Conservation (phyloP, 2,797 vertebrate genomes). For the Eupleurogrammus muticus region DNA sequence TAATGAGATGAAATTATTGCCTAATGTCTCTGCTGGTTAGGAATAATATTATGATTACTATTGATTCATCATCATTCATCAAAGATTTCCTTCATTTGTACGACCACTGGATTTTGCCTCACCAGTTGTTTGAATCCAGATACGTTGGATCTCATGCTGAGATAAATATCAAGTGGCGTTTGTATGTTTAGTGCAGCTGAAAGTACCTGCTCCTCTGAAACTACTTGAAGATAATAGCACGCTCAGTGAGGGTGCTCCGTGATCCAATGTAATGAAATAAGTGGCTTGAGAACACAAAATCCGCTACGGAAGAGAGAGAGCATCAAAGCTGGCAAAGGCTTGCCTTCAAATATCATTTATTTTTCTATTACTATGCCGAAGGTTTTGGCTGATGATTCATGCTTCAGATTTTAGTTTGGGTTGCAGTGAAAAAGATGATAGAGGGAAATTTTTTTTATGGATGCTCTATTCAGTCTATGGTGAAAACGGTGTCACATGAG, state of each 20-base stretch:
- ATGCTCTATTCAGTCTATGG: conserved; percentile 31
- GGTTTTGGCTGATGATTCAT: conserved; percentile 38
- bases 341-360: conserved; percentile 51
- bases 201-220: conserved; percentile 8
- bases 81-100: conserved; percentile 1
- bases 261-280: conserved; percentile 43
- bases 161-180: background rate
- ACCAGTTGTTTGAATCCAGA: background rate
- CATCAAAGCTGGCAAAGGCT: conserved; percentile 61
- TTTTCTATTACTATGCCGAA: conserved; percentile 43
- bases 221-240: conserved; percentile 19
- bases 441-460: conserved; percentile 25
- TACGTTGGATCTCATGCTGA: background rate
- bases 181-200: too few species aligned
- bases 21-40: conserved; percentile 7
- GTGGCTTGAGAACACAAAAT: conserved; percentile 36
- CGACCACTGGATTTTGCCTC: conserved; percentile 3
- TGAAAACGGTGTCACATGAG: conserved; percentile 26
- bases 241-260: conserved; percentile 21
- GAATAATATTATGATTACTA: background rate
- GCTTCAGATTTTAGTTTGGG: conserved; percentile 26
- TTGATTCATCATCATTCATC: conserved; percentile 35
- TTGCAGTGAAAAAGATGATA: conserved; percentile 25
- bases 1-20: conserved; percentile 11
- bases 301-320: conserved; percentile 28